Evolutionary conservation across 2,888 invertebrate genomes (phyloP).

Genomic region (Dolichopus griseipennis): DNA sequence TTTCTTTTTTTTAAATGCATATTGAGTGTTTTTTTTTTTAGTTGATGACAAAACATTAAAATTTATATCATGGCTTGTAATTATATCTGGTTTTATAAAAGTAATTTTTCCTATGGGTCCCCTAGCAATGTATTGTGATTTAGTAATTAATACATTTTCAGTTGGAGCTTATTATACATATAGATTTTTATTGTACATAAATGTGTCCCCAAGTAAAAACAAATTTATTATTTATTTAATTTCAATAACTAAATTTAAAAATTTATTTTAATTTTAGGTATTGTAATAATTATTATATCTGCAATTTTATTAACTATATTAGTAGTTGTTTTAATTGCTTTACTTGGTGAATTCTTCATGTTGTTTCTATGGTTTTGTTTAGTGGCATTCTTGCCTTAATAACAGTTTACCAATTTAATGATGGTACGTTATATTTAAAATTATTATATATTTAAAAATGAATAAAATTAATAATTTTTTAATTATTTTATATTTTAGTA

Average conservation of each 20-base stretch:
- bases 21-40: background rate
- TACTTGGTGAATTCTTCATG: background rate
- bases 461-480: too few species aligned
- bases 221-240: background rate
- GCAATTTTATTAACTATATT: too few species aligned
- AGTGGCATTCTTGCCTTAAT: background rate
- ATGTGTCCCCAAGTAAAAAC: too few species aligned
- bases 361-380: background rate
- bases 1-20: too few species aligned
- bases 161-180: background rate
- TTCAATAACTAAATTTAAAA: background rate
- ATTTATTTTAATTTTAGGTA: too few species aligned
- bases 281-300: too few species aligned
- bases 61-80: background rate
- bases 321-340: background rate
- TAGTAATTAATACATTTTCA: background rate
- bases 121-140: background rate
- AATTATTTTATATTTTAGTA: background rate
- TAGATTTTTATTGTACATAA: background rate
- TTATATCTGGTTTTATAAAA: background rate
- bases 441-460: background rate
- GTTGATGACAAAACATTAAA: background rate
- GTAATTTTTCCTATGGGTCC: background rate
- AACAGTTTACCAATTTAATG: background rate
- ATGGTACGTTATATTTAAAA: background rate